Percentiles rank a stretch among this genome's conserved stretches.
phyloP scores from a whole-genome alignment of 2,888 invertebrate genomes.

The Nudaria mundana region DNA sequence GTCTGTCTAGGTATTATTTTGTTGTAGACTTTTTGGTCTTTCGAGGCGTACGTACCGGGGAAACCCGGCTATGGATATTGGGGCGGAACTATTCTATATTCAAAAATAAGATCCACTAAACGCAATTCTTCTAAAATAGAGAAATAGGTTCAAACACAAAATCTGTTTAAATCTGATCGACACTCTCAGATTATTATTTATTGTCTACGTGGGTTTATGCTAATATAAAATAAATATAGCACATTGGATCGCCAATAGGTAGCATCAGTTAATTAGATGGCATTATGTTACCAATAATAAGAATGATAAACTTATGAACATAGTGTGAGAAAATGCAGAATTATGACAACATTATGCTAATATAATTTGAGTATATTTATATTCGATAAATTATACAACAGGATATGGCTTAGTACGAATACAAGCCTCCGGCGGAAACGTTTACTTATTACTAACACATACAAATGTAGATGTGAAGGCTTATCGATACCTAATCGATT shows the following conservation, averaged over 20 bases:
- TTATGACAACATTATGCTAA: conserved; percentile 21
- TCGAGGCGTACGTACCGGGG: too few species aligned
- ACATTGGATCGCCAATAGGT: not conserved
- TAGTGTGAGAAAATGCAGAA: conserved; percentile 7
- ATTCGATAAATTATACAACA: conserved; percentile 35
- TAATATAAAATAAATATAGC: not conserved
- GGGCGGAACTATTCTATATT: too few species aligned
- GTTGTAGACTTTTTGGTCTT: too few species aligned
- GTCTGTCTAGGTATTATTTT: too few species aligned
- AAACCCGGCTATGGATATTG: too few species aligned
- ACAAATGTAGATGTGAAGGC: conserved; percentile 36
- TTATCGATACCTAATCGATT: conserved; percentile 72
- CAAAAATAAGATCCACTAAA: too few species aligned
- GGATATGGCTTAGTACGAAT: conserved; percentile 45
- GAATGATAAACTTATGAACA: conserved; percentile 15
- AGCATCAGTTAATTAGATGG: not conserved
- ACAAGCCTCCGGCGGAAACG: conserved; percentile 60
- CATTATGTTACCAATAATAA: conserved; percentile 16
- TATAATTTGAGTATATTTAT: conserved; percentile 30
- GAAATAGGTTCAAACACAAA: too few species aligned
- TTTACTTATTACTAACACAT: conserved; percentile 46
- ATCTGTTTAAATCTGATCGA: too few species aligned
- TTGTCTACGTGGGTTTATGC: not conserved
- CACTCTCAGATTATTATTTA: conserved; percentile 12
- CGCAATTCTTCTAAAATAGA: too few species aligned